Evolutionary conservation across 2,797 vertebrate genomes (phyloP).

Genomic region (Notamacropus eugenii): DNA sequence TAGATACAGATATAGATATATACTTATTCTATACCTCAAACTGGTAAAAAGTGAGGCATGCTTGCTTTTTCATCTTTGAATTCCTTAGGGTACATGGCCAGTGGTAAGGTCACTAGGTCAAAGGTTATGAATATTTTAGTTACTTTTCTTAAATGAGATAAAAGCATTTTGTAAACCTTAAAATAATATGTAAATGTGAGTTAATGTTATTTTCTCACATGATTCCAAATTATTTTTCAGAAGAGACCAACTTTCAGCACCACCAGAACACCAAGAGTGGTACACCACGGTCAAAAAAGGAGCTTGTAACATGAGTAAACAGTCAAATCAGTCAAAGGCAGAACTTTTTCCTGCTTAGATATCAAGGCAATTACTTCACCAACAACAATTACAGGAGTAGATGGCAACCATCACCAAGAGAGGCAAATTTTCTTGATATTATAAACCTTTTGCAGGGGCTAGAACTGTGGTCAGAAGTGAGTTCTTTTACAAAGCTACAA

Average conservation of each 20-base stretch:
- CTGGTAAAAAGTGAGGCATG: background rate
- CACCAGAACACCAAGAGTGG: no score
- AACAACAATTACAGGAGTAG: background rate
- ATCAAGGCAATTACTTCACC: background rate
- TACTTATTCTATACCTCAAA: background rate
- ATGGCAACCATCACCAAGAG: background rate
- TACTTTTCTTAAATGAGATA: background rate
- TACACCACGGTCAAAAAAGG: background rate
- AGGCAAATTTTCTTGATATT: background rate
- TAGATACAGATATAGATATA: background rate
- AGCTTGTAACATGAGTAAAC: background rate
- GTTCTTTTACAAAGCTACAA: background rate
- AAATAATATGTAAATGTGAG: background rate
- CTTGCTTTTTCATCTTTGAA: background rate
- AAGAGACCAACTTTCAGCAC: background rate
- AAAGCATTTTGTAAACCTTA: background rate
- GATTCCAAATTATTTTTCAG: background rate
- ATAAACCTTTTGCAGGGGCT: background rate
- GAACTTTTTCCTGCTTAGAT: background rate
- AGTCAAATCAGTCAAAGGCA: background rate
- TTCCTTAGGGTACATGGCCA: background rate
- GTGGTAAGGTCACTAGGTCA: background rate
- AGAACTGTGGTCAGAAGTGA: background rate
- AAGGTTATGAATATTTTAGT: background rate
- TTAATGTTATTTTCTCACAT: background rate